Evolutionary conservation across 2,113 vertebrate species (phyloP).

Genomic region (Heteronetta atricapilla): DNA sequence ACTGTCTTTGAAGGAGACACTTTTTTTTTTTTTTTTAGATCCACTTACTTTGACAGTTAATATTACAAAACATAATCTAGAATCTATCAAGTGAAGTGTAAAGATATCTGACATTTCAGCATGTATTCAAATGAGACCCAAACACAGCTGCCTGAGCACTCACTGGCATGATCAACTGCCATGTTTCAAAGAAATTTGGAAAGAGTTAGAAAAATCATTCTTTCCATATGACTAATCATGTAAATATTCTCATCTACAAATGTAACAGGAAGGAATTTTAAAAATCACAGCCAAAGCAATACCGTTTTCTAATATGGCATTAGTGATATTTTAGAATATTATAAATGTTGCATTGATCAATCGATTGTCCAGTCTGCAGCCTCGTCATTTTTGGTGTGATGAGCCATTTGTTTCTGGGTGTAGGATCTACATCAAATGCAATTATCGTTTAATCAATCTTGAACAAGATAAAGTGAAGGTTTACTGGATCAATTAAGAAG

Average conservation of each 20-base stretch:
- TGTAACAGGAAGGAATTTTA: not conserved
- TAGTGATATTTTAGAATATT: not conserved
- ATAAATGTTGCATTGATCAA: not conserved
- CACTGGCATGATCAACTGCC: not conserved
- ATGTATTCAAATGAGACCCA: not conserved
- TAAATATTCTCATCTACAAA: not conserved
- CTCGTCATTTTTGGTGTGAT: constrained; percentile 41
- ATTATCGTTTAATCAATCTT: constrained; percentile 56
- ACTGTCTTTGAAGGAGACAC: not conserved
- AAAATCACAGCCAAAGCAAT: not conserved
- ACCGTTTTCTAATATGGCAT: not conserved
- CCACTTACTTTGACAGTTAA: not conserved
- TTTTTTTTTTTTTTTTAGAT: not conserved
- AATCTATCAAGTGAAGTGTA: not conserved
- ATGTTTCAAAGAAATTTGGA: not conserved
- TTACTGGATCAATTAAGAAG: constrained; percentile 46
- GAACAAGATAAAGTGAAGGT: not conserved
- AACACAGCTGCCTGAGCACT: not conserved
- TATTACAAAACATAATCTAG: not conserved
- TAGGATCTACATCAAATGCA: constrained; percentile 21
- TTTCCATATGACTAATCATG: not conserved
- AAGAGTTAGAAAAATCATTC: not conserved
- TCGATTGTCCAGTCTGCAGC: not conserved
- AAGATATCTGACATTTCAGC: not conserved
- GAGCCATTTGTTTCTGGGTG: not conserved